These are phyloP conservation scores for Scelioninae gen. 1 DNA, from an alignment of 2,888 invertebrate genomes.

Conservation along the genomic window DNA sequence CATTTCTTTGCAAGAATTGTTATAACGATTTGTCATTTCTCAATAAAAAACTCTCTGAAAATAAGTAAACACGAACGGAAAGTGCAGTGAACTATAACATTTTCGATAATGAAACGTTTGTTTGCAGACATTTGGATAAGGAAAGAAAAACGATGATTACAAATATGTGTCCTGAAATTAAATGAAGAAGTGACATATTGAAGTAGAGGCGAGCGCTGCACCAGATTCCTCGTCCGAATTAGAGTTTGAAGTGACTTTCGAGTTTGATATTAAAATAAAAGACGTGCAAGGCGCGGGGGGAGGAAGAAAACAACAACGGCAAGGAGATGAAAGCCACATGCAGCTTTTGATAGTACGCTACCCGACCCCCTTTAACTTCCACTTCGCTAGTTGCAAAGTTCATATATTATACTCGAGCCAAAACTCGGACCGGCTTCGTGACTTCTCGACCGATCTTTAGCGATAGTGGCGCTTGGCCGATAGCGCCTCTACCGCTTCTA, in stretches of 20 bases:
- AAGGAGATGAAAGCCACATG: slow-evolving; percentile 64
- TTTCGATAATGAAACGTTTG: too few species aligned
- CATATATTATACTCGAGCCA: slow-evolving; percentile 66
- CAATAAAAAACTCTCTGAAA: too few species aligned
- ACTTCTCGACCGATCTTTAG: slow-evolving; percentile 59
- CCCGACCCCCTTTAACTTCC: slow-evolving; percentile 63
- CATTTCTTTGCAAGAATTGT: too few species aligned
- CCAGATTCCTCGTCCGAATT: slow-evolving; percentile 48
- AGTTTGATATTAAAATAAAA: slow-evolving; percentile 69
- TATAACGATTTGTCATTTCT: too few species aligned
- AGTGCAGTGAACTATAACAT: too few species aligned
- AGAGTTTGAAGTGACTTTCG: slow-evolving; percentile 61
- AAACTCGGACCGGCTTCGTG: slow-evolving; percentile 67
- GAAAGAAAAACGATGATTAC: neutral
- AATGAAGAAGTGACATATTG: slow-evolving; percentile 38
- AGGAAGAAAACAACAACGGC: slow-evolving; percentile 50
- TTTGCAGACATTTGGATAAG: too few species aligned
- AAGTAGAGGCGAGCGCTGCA: neutral
- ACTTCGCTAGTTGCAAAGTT: slow-evolving; percentile 65
- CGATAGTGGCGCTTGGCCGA: slow-evolving; percentile 37
- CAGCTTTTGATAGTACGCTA: slow-evolving; percentile 48
- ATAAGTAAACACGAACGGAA: too few species aligned
- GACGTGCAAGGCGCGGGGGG: slow-evolving; percentile 42
- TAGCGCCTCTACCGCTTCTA: slow-evolving; percentile 19
- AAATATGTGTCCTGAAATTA: slow-evolving; percentile 32